Evolutionary conservation across 2,113 vertebrate species (phyloP), one percentile per base, ranked within the genome.

Genomic region (Gnathonemus longibarbis): DNA sequence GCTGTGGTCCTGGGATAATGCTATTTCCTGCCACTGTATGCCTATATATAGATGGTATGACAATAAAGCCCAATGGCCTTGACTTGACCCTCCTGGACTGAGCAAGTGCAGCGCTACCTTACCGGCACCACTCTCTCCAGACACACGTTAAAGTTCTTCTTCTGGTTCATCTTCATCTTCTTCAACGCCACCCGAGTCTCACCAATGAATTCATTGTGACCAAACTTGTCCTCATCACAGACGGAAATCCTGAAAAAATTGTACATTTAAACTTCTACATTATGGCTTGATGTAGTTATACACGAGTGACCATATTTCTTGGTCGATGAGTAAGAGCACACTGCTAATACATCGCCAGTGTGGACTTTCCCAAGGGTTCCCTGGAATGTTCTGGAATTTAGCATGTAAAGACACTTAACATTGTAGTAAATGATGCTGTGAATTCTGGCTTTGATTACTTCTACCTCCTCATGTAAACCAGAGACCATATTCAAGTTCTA

Each of bases 151-250:
- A 98, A 98, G 94, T 97, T 98, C 95, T 98, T 99, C 92, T 97
- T 98, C 96, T 97, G 97, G 92, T 97, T 98, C 56, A 96, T 92
- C 93, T 99, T 99, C 92, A 99, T 93, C 66, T 99, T 99, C 95
- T 99, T 99, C 93, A 99, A 95, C 0, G 97, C 97, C 94, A 99
- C 97, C 89, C 98, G 93, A 8, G 98, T 99, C 95, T 99, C 98
- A 3, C 98, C 98, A 0, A 99, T 99, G 52, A 99, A 99, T 91
- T 99, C 98, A 2, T 99, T 99, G 90, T 99, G 98, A 77, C 98
- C 98, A 9, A 99, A 99, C 92, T 99, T 99, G 94, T 99, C 98
- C 92, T 99, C 98, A 11, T 99, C 98, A 0, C 98, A 99, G 90
- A 99, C 98, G 0, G 98, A 99, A 91, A 99, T 96, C 96, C 98